Evolutionary conservation across 2,888 invertebrate genomes (phyloP).

Genomic region (Phyllotreta cruciferae): DNA sequence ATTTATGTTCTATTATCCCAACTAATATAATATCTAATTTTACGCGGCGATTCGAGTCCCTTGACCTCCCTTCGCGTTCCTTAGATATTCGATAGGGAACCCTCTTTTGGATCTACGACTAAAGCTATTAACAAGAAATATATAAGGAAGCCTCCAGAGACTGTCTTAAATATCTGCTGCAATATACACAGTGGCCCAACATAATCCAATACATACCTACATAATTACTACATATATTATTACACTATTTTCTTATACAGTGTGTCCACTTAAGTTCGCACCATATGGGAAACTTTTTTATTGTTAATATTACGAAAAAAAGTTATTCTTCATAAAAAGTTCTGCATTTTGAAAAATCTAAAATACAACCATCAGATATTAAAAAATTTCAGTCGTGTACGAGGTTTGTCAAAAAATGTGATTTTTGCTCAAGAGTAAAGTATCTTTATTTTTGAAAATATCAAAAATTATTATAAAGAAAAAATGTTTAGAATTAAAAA

Average conservation of each 20-base stretch:
- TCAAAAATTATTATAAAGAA: no score
- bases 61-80: slow-evolving; percentile 21
- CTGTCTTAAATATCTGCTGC: background rate
- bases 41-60: slow-evolving; percentile 14
- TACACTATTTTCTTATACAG: background rate
- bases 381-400: no score
- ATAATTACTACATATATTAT: background rate
- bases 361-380: no score
- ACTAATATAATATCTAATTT: slow-evolving; percentile 18
- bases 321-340: no score
- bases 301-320: no score
- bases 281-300: no score
- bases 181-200: background rate
- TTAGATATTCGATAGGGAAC: slow-evolving; percentile 28
- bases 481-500: no score
- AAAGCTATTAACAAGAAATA: slow-evolving; percentile 28
- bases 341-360: no score
- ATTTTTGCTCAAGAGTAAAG: no score
- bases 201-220: background rate
- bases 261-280: no score
- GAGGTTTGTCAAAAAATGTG: no score
- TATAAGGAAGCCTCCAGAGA: slow-evolving; percentile 27
- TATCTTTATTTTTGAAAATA: no score
- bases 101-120: slow-evolving; percentile 20
- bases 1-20: background rate